Evolutionary conservation across 2,888 invertebrate genomes (phyloP).

Genomic region (Pandemis cinnamomeana): DNA sequence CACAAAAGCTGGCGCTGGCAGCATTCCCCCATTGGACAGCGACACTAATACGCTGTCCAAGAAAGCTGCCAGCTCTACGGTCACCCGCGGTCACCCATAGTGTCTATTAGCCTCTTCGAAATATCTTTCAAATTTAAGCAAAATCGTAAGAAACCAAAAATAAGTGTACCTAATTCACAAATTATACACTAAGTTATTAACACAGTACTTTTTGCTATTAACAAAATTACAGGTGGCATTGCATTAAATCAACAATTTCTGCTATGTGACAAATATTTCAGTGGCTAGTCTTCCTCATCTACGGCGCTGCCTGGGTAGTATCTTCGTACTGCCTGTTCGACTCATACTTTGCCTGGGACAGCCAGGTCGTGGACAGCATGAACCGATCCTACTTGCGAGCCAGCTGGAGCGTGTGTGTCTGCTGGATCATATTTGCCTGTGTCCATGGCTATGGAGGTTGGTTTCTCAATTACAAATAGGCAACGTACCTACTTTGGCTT

Average conservation of each 20-base stretch:
- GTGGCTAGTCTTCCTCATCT: neutral
- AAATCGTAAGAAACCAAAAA: no score
- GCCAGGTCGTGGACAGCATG: constrained; percentile 45
- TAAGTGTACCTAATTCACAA: no score
- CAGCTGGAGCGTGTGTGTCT: constrained; percentile 57
- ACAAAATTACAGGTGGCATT: no score
- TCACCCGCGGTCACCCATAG: no score
- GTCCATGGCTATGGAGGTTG: constrained; percentile 60
- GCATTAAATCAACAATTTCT: neutral
- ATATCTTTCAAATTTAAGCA: no score
- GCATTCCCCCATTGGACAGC: no score
- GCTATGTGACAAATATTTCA: neutral
- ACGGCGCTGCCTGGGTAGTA: neutral
- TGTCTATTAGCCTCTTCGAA: no score
- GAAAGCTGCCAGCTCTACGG: no score
- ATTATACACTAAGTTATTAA: no score
- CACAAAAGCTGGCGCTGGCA: no score
- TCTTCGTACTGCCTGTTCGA: constrained; percentile 6
- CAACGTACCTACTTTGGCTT: neutral
- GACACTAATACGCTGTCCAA: no score
- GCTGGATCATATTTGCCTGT: constrained; percentile 67
- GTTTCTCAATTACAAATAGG: neutral
- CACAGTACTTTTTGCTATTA: no score
- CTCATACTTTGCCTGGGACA: constrained; percentile 37
- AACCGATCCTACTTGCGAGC: constrained; percentile 58